Evolutionary conservation across 2,888 invertebrate species (phyloP).

Genomic region (Subacronicta megacephala): DNA sequence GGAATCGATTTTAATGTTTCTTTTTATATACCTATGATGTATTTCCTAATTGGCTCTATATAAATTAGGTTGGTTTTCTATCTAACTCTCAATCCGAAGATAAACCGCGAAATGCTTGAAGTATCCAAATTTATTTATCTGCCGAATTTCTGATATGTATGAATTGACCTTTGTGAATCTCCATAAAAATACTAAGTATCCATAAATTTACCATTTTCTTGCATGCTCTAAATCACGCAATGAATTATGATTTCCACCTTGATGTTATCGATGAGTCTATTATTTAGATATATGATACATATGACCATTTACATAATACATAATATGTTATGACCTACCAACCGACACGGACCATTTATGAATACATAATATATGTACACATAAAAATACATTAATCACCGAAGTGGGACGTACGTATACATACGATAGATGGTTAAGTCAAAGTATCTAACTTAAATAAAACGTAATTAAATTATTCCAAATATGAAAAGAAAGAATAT

Average conservation of each 20-base stretch:
- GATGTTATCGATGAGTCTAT: constrained; percentile 22
- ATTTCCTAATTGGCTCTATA: too few species aligned
- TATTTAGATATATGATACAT: constrained; percentile 16
- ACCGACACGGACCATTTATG: constrained; percentile 16
- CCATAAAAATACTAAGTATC: constrained; percentile 13
- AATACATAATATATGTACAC: background rate
- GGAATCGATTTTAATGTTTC: too few species aligned
- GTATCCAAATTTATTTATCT: too few species aligned
- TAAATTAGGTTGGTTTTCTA: too few species aligned
- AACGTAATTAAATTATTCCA: too few species aligned
- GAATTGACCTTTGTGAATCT: constrained; percentile 7
- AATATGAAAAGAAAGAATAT: too few species aligned
- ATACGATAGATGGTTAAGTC: too few species aligned
- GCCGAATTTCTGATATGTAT: background rate
- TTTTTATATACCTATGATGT: too few species aligned
- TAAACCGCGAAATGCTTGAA: too few species aligned
- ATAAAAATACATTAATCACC: constrained; percentile 1
- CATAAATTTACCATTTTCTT: constrained; percentile 32
- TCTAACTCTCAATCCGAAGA: too few species aligned
- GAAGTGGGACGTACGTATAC: too few species aligned
- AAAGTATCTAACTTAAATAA: too few species aligned
- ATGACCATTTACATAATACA: constrained; percentile 27
- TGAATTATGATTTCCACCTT: constrained; percentile 39
- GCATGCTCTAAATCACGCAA: constrained; percentile 14
- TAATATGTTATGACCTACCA: constrained; percentile 7